These are phyloP conservation scores for Lathronympha strigana DNA, from an alignment of 2,888 invertebrate species.

Conservation along the genomic window DNA sequence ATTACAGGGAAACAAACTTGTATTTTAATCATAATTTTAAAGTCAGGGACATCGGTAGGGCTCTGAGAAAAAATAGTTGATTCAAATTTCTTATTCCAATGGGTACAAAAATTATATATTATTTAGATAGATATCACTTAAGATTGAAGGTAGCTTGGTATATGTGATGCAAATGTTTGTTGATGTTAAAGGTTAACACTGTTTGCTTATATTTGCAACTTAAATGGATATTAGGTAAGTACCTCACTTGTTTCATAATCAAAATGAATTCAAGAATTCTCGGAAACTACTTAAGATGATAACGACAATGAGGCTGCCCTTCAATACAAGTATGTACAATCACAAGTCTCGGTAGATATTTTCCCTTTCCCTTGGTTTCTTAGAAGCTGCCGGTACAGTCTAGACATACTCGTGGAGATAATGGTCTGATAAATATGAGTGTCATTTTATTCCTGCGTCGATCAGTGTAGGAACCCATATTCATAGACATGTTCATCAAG, in stretches of 20 bases:
- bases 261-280: slow-evolving; percentile 17
- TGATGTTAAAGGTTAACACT: too few species aligned
- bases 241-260: background rate
- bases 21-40: too few species aligned
- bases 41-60: too few species aligned
- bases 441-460: background rate
- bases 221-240: background rate
- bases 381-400: slow-evolving; percentile 22
- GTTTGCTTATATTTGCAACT: background rate
- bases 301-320: slow-evolving; percentile 29
- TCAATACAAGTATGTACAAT: slow-evolving; percentile 12
- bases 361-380: slow-evolving; percentile 36
- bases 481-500: too few species aligned
- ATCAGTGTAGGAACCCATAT: background rate
- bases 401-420: background rate
- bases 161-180: too few species aligned
- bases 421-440: background rate
- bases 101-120: too few species aligned
- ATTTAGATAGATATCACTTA: too few species aligned
- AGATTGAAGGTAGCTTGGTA: too few species aligned
- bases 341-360: slow-evolving; percentile 3
- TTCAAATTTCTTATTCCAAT: too few species aligned
- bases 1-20: too few species aligned
- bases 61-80: too few species aligned
- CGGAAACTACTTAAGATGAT: slow-evolving; percentile 35